A percentile compares a stretch with the other conserved stretches of the same genome.
Conservation (phyloP, 2,888 invertebrate species). For the Rapana venosa region DNA sequence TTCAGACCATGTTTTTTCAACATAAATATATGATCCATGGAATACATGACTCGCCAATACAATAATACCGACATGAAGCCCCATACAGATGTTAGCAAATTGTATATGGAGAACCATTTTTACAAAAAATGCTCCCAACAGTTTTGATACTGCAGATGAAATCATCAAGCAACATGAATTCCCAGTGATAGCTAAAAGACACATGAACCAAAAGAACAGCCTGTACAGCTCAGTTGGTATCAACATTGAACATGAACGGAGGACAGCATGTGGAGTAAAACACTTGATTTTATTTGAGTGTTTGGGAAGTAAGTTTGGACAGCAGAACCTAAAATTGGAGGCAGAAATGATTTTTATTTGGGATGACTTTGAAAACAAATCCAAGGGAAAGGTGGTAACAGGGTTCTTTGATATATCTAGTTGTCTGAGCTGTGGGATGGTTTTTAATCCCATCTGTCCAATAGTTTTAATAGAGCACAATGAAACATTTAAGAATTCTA, state of each 20-base stretch:
- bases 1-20: neutral
- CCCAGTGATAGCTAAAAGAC: neutral
- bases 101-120: neutral
- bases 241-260: neutral
- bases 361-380: neutral
- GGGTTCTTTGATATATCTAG: neutral
- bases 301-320: neutral
- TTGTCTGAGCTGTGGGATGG: neutral
- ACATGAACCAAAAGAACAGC: neutral
- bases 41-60: neutral
- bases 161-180: neutral
- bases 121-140: neutral
- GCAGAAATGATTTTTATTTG: neutral
- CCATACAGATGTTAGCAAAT: neutral
- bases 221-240: neutral
- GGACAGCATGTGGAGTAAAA: neutral
- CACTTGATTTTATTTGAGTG: neutral
- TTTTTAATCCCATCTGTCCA: neutral
- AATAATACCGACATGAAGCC: neutral
- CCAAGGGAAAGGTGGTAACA: neutral
- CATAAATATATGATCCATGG: neutral
- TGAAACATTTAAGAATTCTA: neutral
- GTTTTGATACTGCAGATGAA: neutral
- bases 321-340: neutral
- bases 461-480: neutral